phyloP scores from a whole-genome alignment of 1,140 invertebrate genomes.

The Lordiphosa clarofinis region DNA sequence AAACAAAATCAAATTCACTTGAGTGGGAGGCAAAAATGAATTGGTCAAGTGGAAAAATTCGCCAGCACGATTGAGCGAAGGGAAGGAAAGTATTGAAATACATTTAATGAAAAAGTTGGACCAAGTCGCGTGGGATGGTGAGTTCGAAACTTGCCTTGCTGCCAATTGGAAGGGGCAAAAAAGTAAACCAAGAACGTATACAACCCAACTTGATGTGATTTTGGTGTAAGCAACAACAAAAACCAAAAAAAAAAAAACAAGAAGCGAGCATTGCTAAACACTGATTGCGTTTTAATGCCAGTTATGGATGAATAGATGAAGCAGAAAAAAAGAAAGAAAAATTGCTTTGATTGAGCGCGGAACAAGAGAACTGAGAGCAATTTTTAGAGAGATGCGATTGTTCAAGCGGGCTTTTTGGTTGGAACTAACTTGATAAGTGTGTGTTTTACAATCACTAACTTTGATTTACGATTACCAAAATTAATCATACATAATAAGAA shows the following conservation, averaged over 20 bases:
- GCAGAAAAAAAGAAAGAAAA: slow-evolving; percentile 5
- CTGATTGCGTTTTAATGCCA: slow-evolving; percentile 74
- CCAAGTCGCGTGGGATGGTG: slow-evolving; percentile 43
- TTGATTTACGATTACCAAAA: no score
- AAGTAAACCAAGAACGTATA: slow-evolving; percentile 1
- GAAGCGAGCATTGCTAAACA: slow-evolving; percentile 61
- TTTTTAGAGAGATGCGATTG: no score
- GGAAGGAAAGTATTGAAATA: slow-evolving; percentile 68
- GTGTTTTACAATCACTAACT: no score
- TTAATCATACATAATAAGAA: no score
- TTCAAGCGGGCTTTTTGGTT: no score
- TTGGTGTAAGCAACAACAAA: slow-evolving; percentile 54
- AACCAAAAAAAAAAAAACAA: slow-evolving; percentile 32
- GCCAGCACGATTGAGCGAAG: slow-evolving; percentile 23
- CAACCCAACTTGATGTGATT: slow-evolving; percentile 57
- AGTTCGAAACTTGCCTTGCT: slow-evolving; percentile 31
- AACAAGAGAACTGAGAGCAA: no score
- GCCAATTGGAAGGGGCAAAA: slow-evolving; percentile 16
- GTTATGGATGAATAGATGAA: slow-evolving; percentile 59
- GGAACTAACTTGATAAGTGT: no score
- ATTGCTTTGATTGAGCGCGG: no score
- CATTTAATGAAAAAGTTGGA: slow-evolving; percentile 76
- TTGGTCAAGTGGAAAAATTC: slow-evolving; percentile 77
- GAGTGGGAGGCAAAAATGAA: slow-evolving; percentile 56
- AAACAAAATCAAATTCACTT: slow-evolving; percentile 69